A percentile compares a stretch with the other conserved stretches of the same genome.
These are phyloP conservation scores for Caenorhabditis tropicalis DNA, from an alignment of 1,140 invertebrate species.

Conservation along the genomic window DNA sequence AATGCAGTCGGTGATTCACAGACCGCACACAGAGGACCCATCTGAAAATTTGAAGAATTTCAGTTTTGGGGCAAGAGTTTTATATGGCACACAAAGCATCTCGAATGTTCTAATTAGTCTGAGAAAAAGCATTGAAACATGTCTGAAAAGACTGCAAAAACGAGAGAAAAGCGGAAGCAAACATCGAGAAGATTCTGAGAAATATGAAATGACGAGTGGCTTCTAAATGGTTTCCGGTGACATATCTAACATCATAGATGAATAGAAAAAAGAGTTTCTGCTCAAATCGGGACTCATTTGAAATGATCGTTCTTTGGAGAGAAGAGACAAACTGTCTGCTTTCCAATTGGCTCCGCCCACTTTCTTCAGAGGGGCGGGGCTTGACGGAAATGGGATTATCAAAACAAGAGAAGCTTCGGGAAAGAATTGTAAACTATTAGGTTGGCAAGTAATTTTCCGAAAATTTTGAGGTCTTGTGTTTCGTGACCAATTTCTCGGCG, in stretches of 20 bases:
- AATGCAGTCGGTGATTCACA: constrained; percentile 20
- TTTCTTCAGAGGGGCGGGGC: neutral
- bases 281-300: neutral
- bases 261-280: neutral
- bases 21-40: constrained; percentile 9
- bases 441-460: too few species aligned
- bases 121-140: neutral
- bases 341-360: neutral
- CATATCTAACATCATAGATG: constrained; percentile 12
- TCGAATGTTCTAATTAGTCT: neutral
- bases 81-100: neutral
- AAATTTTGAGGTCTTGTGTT: too few species aligned
- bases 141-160: neutral
- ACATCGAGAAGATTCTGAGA: neutral
- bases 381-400: neutral
- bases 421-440: too few species aligned
- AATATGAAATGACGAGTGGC: neutral
- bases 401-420: neutral
- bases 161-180: neutral
- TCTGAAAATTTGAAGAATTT: constrained; percentile 12
- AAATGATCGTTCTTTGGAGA: neutral
- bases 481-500: too few species aligned
- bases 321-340: neutral
- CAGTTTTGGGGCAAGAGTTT: neutral
- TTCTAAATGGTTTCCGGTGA: neutral